phyloP scores from a whole-genome alignment of 2,797 vertebrate species.

The Oryzias sinensis region DNA sequence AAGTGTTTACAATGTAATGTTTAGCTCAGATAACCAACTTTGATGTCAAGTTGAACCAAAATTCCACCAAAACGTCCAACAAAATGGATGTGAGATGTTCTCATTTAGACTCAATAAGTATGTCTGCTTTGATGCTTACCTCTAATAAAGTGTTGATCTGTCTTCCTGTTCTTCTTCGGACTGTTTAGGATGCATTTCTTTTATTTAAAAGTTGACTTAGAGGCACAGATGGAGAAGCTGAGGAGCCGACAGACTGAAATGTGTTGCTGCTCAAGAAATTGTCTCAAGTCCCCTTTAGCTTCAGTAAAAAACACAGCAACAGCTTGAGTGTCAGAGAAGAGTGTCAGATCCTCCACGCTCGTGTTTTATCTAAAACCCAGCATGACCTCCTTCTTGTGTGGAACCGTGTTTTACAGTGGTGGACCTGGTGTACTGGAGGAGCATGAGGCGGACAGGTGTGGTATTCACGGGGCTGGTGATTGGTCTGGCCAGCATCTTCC shows the following conservation, averaged over 20 bases:
- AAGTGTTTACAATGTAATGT: too few species aligned
- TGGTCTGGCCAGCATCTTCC: conserved; percentile 84
- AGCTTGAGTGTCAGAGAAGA: not conserved
- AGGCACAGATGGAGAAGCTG: not conserved
- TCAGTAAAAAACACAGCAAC: not conserved
- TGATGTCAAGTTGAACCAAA: too few species aligned
- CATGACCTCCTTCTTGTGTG: not conserved
- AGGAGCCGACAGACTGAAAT: not conserved
- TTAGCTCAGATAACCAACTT: too few species aligned
- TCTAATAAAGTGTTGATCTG: not conserved
- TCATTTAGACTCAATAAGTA: not conserved
- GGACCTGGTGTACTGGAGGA: conserved; percentile 88
- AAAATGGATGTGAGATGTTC: not conserved
- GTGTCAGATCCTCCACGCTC: not conserved
- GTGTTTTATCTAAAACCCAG: not conserved
- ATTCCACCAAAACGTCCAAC: too few species aligned
- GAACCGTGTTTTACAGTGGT: conserved; percentile 61
- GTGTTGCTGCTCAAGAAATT: not conserved
- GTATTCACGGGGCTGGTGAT: conserved; percentile 85
- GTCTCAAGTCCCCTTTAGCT: not conserved
- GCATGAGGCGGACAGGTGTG: conserved; percentile 74
- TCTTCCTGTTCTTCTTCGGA: not conserved
- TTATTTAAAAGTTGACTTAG: not conserved
- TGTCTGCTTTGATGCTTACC: not conserved
- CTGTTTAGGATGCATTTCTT: not conserved